phyloP scores from a whole-genome alignment of 2,888 invertebrate genomes.

The Lepidocyrtinus sp. region DNA sequence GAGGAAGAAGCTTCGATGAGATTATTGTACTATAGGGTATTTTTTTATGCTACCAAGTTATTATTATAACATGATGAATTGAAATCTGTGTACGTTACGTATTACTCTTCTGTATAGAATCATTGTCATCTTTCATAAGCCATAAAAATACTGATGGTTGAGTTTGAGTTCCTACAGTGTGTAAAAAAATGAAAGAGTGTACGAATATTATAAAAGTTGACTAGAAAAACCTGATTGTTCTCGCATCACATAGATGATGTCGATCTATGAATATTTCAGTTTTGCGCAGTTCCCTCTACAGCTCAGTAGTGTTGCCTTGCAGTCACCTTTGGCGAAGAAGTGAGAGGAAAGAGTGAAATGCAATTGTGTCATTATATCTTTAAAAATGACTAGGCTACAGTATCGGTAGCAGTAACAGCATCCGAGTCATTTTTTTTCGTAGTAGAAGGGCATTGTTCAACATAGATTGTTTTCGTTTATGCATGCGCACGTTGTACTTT shows the following conservation, averaged over 20 bases:
- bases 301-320: background rate
- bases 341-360: background rate
- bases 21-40: too few relatives aligned
- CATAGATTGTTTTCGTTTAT: background rate
- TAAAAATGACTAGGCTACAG: too few relatives aligned
- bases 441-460: background rate
- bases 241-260: background rate
- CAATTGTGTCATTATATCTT: too few relatives aligned
- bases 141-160: background rate
- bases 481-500: background rate
- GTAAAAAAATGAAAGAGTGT: too few relatives aligned
- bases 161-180: too few relatives aligned
- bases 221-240: conserved; percentile 47
- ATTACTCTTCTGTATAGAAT: background rate
- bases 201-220: background rate
- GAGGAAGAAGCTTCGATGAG: too few relatives aligned
- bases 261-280: background rate
- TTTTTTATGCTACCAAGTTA: too few relatives aligned
- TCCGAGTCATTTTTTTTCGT: too few relatives aligned
- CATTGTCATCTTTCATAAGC: background rate
- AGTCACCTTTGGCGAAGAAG: background rate
- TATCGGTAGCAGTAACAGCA: too few relatives aligned
- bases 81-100: background rate
- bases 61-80: too few relatives aligned
- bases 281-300: background rate